Percentiles rank a stretch among this genome's conserved stretches.
These are phyloP conservation scores for Drosophila prolongata DNA, from an alignment of 2,888 invertebrate species.

Conservation along the genomic window DNA sequence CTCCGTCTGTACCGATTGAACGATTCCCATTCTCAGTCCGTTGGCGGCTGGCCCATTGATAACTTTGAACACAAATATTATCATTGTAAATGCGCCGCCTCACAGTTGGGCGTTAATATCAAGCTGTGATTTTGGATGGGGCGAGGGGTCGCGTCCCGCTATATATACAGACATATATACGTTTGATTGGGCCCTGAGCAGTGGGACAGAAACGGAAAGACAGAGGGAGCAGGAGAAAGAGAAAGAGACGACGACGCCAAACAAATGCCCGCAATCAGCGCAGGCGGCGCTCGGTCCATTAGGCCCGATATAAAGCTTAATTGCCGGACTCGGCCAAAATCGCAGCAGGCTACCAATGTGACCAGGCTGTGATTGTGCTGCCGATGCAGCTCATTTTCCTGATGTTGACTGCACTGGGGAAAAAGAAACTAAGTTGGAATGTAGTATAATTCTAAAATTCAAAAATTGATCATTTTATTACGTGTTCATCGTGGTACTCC, in stretches of 20 bases:
- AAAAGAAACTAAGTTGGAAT: not conserved
- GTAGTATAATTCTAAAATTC: too few species aligned
- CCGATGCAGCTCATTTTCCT: constrained; percentile 28
- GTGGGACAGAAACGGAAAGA: constrained; percentile 5
- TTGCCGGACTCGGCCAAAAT: constrained; percentile 82
- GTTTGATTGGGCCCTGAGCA: constrained; percentile 70
- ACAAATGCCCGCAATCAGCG: constrained; percentile 82
- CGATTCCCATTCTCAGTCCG: constrained; percentile 37
- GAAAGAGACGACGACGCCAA: constrained; percentile 53
- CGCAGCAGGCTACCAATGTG: constrained; percentile 76
- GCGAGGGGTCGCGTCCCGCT: constrained; percentile 14
- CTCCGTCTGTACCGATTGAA: constrained; percentile 16
- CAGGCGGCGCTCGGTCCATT: constrained; percentile 84
- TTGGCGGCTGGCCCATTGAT: constrained; percentile 69
- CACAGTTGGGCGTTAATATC: constrained; percentile 82
- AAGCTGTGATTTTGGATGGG: constrained; percentile 69
- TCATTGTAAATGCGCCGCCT: constrained; percentile 79
- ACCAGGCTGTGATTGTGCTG: constrained; percentile 67
- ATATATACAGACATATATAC: constrained; percentile 39
- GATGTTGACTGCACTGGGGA: constrained; percentile 6
- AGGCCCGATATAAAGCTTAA: constrained; percentile 84
- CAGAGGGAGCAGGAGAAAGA: constrained; percentile 3
- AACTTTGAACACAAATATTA: constrained; percentile 77
- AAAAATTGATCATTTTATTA: too few species aligned
- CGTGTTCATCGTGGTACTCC: too few species aligned